Evolutionary conservation across 2,113 vertebrate species (phyloP).

Genomic region (Scatophagus argus): DNA sequence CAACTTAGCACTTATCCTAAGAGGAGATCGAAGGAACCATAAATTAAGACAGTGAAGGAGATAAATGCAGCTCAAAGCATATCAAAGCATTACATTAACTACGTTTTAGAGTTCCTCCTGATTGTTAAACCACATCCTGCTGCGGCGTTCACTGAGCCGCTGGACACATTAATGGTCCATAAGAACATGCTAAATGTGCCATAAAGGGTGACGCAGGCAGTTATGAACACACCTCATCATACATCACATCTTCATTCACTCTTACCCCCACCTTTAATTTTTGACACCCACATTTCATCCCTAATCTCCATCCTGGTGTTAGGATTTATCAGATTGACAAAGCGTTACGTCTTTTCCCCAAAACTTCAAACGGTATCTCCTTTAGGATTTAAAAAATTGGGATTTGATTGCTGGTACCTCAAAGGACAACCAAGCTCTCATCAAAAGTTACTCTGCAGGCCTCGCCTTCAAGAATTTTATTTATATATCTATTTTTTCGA

Average conservation of each 20-base stretch:
- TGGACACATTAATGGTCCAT: constrained; percentile 62
- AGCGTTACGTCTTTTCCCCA: neutral
- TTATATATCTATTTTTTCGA: neutral
- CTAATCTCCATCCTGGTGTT: neutral
- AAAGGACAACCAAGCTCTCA: neutral
- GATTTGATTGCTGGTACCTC: constrained; percentile 28
- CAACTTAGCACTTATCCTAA: constrained; percentile 55
- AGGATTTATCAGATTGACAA: constrained; percentile 21
- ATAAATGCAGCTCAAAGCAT: constrained; percentile 18
- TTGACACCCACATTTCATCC: constrained; percentile 8
- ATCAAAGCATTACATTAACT: neutral
- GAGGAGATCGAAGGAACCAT: constrained; percentile 19
- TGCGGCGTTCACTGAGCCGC: constrained; percentile 52
- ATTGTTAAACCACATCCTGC: constrained; percentile 63
- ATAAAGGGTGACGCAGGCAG: constrained; percentile 52
- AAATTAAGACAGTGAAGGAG: constrained; percentile 27
- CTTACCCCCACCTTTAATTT: constrained; percentile 13
- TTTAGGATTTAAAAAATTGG: constrained; percentile 34
- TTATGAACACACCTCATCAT: constrained; percentile 46
- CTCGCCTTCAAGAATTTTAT: constrained; percentile 25
- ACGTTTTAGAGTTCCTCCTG: constrained; percentile 25
- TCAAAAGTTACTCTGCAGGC: constrained; percentile 39
- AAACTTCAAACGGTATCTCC: constrained; percentile 39
- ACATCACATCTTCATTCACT: constrained; percentile 17
- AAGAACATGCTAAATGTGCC: constrained; percentile 66